Conservation (phyloP, 2,113 vertebrate species). For the Bufo gargarizans region DNA sequence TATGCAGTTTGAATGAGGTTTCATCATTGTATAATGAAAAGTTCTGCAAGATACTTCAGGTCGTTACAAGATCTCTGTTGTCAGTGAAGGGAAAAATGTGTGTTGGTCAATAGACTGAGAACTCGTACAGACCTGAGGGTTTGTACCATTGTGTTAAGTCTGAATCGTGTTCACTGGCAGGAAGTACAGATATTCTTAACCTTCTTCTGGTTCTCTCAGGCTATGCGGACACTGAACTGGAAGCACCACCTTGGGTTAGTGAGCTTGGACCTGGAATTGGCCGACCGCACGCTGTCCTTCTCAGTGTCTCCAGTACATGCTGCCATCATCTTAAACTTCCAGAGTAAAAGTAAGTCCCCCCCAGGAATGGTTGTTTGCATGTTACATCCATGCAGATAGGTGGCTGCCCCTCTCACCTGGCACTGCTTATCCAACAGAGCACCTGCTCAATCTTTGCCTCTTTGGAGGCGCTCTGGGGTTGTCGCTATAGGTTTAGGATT, state of each 20-base stretch:
- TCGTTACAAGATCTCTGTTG: background rate
- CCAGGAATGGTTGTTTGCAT: rapidly evolving
- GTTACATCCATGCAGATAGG: rapidly evolving
- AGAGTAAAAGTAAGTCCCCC: conserved; percentile 80
- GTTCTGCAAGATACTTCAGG: background rate
- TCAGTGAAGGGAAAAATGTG: background rate
- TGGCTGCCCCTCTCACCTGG: background rate
- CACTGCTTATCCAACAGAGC: background rate
- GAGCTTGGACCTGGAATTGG: conserved; percentile 91
- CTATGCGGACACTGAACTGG: conserved; percentile 97
- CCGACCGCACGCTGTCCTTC: conserved; percentile 87
- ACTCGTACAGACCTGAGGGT: background rate
- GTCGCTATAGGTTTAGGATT: background rate
- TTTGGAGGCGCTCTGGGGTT: background rate
- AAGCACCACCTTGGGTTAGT: conserved; percentile 94
- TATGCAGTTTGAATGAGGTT: background rate
- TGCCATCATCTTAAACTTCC: conserved; percentile 93
- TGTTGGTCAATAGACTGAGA: background rate
- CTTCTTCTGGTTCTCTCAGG: conserved; percentile 70
- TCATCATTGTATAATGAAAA: too few relatives aligned
- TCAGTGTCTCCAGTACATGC: conserved; percentile 92
- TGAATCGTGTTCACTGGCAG: background rate
- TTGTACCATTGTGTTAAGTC: background rate
- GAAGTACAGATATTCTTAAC: background rate
- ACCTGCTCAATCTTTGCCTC: background rate